Base-by-base conservation (phyloP, 2,113 vertebrate species). In the Phocoena phocoena region DNA sequence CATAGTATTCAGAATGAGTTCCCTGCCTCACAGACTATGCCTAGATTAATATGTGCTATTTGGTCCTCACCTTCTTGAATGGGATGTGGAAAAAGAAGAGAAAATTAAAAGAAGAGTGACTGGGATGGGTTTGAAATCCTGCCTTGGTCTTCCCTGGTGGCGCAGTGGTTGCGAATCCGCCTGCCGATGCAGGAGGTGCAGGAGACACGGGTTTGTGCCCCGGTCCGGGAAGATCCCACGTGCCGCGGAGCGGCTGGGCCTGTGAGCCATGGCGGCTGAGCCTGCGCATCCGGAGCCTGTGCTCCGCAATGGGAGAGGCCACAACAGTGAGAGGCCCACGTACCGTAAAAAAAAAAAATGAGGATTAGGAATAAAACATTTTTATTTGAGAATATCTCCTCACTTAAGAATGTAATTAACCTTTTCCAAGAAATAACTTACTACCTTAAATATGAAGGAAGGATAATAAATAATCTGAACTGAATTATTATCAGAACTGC, bases 331-430 rank as follows among this genome's bases (percentile, higher is more conserved):
- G 44, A 44, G 44, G 44, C 44, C 44, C 7, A 8, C 44, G 44
- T 44, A 44, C 8, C 44, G 2, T 8, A 1, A 44, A 44, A 44
- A 44, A 44, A 44, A 44, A 44, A 44, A 44, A 44, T 10, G 20
- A 90, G 26, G 1, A 18, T 93, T 93, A 96, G 50, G 17, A 84
- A 94, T 94, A 92, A 96, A 95, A 82, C 21, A 6, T 67, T 77
- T 97, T 95, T n/a, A 88, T 90, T 15, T 36, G 80, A 93, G 44
- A 79, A n/a, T 70, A 70, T 79, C 58, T 82, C 26, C 20, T 93
- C 77, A 85, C 26, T 73, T 68, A 81, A 96, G 50, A 95, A 97
- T 90, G 26, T 85, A 96, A 95, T 87, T 68, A 83, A 67, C 6
- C 15, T 83, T 38, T 80, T 85, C 67, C 28, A 83, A 84, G 18